Evolutionary conservation across 1,140 invertebrate species (phyloP), one percentile per base, ranked within the genome.

Genomic region (Colletes gigas): DNA sequence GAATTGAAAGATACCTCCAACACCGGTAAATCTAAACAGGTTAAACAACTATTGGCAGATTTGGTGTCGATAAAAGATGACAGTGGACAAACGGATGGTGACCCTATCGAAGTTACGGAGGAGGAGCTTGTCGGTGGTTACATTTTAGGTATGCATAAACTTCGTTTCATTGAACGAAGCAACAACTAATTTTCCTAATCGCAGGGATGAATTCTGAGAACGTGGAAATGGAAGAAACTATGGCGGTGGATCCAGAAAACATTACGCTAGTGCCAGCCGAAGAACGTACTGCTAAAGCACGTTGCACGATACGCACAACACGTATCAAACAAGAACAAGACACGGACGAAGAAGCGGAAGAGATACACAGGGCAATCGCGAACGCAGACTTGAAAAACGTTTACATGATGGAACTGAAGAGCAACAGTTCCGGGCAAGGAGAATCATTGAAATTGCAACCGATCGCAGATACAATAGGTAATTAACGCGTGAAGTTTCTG

Each of bases 241-340:
- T 92, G 10, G 91, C 88, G 0, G 91, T 93, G 76, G 93, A 92
- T 78, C 93, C 93, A 30, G 94, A 93, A 77, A 94, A 93, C 69
- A 95, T 95, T 54, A 93, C 93, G 14, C 63, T 93, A 15, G 88
- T 91, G 10, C 91, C 92, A 10, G 82, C 93, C 0, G 93, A 93
- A 71, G 92, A 93, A 78, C 89, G 92, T 79, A 86, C 88, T 4
- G 93, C 93, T 0, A 93, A 93, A 78, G 92, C 93, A 12, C 89
- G 91, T 67, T 93, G 93, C 47, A 93, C 93, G 0, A 93, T 93
- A 47, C 84, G 92, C 39, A 89, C 90, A 21, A 88, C 91, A 30
- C 91, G 93, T 19, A 93, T 93, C n/a, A 93, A 93, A 70, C 92
- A 93, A 66, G 93, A 93, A 63, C 93, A 93, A n/a, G 93, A 93